These are phyloP conservation scores for Drosophila guanche DNA, from an alignment of 1,140 invertebrate genomes.

Conservation along the genomic window DNA sequence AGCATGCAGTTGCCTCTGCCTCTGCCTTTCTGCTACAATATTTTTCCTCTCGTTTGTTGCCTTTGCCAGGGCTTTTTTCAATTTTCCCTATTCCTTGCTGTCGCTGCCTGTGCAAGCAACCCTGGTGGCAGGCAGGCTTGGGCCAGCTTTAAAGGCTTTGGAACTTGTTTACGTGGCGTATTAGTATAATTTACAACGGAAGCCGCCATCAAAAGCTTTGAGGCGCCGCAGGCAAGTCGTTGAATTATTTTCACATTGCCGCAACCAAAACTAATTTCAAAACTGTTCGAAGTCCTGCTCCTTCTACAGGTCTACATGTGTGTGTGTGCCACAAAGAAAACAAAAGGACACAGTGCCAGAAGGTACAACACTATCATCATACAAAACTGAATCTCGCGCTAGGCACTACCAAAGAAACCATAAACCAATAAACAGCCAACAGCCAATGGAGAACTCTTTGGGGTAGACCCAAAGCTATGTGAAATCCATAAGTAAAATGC, in stretches of 20 bases:
- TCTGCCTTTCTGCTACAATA: constrained; percentile 22
- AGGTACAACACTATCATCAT: too few species aligned
- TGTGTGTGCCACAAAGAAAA: constrained; percentile 36
- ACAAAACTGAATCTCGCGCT: too few species aligned
- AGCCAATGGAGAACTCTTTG: too few species aligned
- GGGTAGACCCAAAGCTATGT: not conserved
- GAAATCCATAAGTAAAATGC: constrained; percentile 41
- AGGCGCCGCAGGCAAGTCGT: constrained; percentile 61
- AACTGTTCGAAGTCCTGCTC: constrained; percentile 35
- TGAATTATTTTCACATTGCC: constrained; percentile 70
- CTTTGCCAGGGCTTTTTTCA: constrained; percentile 15
- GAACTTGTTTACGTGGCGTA: constrained; percentile 77
- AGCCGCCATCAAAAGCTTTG: constrained; percentile 76
- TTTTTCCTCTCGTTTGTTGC: constrained; percentile 23
- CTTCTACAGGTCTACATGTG: too few species aligned
- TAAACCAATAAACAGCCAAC: too few species aligned
- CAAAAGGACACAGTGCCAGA: constrained; percentile 3
- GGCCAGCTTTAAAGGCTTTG: constrained; percentile 75
- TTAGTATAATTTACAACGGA: constrained; percentile 76
- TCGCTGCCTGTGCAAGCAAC: constrained; percentile 10
- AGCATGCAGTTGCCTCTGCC: constrained; percentile 72
- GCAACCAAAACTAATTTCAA: constrained; percentile 58
- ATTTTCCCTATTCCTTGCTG: constrained; percentile 15
- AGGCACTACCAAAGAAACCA: too few species aligned
- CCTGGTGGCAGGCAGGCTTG: constrained; percentile 50